Evolutionary conservation across 2,113 vertebrate genomes (phyloP), one percentile per base, ranked within the genome.

Genomic region (Solea senegalensis): DNA sequence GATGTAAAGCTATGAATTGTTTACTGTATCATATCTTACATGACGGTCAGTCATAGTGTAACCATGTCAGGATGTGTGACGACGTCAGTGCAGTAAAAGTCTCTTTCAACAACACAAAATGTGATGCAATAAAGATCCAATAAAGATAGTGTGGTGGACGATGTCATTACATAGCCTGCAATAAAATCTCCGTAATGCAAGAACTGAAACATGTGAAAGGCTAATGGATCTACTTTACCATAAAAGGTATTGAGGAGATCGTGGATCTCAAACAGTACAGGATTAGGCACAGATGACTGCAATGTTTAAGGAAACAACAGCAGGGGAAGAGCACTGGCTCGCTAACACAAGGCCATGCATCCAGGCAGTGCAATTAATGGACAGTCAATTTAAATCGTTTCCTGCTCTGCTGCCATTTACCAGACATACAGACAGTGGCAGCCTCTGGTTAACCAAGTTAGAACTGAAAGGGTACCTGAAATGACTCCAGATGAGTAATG

Each of bases 381-480:
- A 66, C 72, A 64, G 48, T 21, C 43, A 34, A 28, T 26, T 21
- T 58, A 74, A 56, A 80, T 84, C 48, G 69, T 76, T 81, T 84
- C 78, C 76, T 84, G 78, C 21, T 61, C 65, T 56, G 54, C 66
- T 53, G 69, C 57, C 27, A 11, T 49, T 59, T 72, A 59, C 57
- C 27, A 43, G 61, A 59, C 15, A 26, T 14, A 27, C 59, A 10
- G 21, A 44, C 5, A 21, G 21, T 21, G 5, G 34, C 34, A 34
- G 34, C 5, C 34, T 34, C 34, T 34, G 5, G 34, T 55, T 53
- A 62, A 78, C 10, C 60, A 15, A 44, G 78, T 82, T 67, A 43
- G 11, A 59, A 13, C n/a, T 9, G 44, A 76, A 27, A 10, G 11
- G 10, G 4, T 27, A 63, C 0, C 6, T 43, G 1, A 50, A 44